Evolutionary conservation across 1,140 invertebrate genomes (phyloP), one percentile per base, ranked within the genome.

Genomic region (Gryon sp.): DNA sequence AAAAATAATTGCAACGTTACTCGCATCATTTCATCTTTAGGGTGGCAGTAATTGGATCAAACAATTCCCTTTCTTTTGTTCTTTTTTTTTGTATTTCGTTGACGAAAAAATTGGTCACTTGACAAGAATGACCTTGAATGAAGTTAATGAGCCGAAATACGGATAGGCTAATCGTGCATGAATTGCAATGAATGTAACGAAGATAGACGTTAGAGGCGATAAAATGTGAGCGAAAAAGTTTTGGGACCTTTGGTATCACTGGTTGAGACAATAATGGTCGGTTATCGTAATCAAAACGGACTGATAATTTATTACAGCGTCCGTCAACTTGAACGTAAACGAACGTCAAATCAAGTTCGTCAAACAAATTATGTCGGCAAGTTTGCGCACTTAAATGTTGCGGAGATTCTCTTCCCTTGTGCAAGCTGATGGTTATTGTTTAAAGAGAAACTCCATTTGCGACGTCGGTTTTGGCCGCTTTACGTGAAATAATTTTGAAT

Each of bases 81-180:
- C n/a, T n/a, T n/a, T n/a, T n/a, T n/a, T n/a, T n/a, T n/a, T n/a
- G n/a, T n/a, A n/a, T n/a, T n/a, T n/a, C n/a, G n/a, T n/a, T n/a
- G n/a, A n/a, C 18, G 2, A 34, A 52, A 32, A 24, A 38, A 36
- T 22, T 52, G 53, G 36, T 32, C 53, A 57, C 15, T 57, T 30
- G 14, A 32, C 4, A 15, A n/a, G 34, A 41, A 55, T 40, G 8
- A 28, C 15, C 36, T 9, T 11, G 4, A 43, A 43, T 32, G 2
- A 38, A 43, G 53, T 43, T 38, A 57, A 57, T 43, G 38, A 24
- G 2, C 38, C 6, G 38, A 24, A 14, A 0, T 32, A 14, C 18
- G 38, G 38, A 60, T 53, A 70, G 36, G 55, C 34, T 70, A 70
- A 70, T 70, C 46, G 66, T 11, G 28, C 19, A 70, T 70, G 24